These are phyloP conservation scores for Numida meleagris DNA, from an alignment of 2,113 vertebrate species.

Conservation along the genomic window DNA sequence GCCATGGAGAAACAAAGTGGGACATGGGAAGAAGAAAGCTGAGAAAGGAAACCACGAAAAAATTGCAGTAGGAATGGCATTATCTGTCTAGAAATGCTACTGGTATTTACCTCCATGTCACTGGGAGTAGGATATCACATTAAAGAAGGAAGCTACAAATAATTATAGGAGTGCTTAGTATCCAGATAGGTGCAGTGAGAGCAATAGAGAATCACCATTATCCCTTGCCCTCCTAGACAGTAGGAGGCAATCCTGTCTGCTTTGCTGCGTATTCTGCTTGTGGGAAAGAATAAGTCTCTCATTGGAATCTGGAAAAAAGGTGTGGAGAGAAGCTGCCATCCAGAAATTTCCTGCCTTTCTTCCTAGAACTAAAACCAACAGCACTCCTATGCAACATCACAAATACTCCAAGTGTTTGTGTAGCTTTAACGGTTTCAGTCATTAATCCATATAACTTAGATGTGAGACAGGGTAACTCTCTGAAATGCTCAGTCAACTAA, in stretches of 20 bases:
- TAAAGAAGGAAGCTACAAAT: background rate
- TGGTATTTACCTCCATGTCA: background rate
- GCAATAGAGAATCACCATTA: background rate
- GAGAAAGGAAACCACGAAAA: background rate
- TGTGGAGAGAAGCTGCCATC: background rate
- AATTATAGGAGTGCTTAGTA: background rate
- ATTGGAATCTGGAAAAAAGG: background rate
- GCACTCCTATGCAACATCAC: background rate
- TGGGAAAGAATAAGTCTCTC: background rate
- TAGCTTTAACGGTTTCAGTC: background rate
- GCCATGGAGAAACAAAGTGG: background rate
- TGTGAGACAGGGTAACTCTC: background rate
- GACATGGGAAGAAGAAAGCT: background rate
- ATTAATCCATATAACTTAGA: background rate
- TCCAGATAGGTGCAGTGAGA: background rate
- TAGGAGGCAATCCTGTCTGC: background rate
- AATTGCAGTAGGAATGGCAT: background rate
- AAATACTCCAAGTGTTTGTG: background rate
- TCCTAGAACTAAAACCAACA: background rate
- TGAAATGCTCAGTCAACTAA: background rate
- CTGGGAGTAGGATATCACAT: background rate
- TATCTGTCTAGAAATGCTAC: background rate
- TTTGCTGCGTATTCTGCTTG: background rate
- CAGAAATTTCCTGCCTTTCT: fast-evolving
- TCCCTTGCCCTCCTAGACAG: background rate